Evolutionary conservation across 1,140 invertebrate genomes (phyloP).

Genomic region (Drosophila kikkawai): DNA sequence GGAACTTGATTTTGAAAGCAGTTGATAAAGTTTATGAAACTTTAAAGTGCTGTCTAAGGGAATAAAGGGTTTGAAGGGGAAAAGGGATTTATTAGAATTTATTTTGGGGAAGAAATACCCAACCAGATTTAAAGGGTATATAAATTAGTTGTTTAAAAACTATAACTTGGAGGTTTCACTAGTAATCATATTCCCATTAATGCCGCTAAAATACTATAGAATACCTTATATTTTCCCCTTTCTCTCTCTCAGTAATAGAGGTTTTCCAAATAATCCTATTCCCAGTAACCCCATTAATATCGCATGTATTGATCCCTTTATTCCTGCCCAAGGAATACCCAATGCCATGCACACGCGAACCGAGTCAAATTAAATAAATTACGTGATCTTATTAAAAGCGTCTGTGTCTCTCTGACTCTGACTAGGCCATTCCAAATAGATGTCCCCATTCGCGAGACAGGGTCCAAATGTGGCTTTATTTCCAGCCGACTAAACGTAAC

Average conservation of each 20-base stretch:
- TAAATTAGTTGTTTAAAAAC: background rate
- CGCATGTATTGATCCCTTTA: slow-evolving; percentile 33
- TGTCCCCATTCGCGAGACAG: slow-evolving; percentile 17
- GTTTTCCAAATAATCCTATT: slow-evolving; percentile 1
- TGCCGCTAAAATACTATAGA: background rate
- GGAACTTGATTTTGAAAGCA: slow-evolving; percentile 47
- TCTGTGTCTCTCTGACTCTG: slow-evolving; percentile 6
- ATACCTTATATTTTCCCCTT: background rate
- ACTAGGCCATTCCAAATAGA: slow-evolving; percentile 27
- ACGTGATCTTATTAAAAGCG: slow-evolving; percentile 79
- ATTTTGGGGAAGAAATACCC: background rate
- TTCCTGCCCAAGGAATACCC: slow-evolving; percentile 1
- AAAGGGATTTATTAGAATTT: background rate
- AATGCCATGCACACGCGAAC: slow-evolving; percentile 9
- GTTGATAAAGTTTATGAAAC: slow-evolving; percentile 55
- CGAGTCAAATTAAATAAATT: slow-evolving; percentile 75
- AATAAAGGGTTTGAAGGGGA: slow-evolving; percentile 12
- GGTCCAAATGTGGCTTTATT: slow-evolving; percentile 77
- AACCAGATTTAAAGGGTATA: background rate
- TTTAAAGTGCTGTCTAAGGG: slow-evolving; percentile 36
- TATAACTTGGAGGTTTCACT: accelerated
- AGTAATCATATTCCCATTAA: background rate
- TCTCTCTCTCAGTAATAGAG: background rate
- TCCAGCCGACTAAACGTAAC: slow-evolving; percentile 77
- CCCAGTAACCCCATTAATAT: slow-evolving; percentile 21